Conservation (phyloP, 1,140 invertebrate genomes). For the Lysiphlebus fabarum region DNA sequence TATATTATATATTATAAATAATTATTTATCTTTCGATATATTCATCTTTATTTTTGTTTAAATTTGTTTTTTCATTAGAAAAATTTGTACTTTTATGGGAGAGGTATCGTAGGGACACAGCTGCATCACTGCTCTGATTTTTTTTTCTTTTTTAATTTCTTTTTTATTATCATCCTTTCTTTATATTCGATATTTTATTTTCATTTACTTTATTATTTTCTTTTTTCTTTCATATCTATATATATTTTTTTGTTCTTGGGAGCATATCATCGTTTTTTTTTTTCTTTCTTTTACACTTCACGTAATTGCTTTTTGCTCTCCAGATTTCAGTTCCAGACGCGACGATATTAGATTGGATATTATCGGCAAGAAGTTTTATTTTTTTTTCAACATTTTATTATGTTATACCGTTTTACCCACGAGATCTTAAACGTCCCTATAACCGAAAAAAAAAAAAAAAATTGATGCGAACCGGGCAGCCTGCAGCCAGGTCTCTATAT, state of each 20-base stretch:
- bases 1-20: conserved; percentile 19
- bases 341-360: conserved; percentile 27
- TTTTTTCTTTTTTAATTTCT: conserved; percentile 16
- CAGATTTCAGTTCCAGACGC: conserved; percentile 26
- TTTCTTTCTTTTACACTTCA: conserved; percentile 18
- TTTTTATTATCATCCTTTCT: conserved; percentile 1
- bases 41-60: conserved; percentile 44
- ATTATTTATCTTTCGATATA: conserved; percentile 30
- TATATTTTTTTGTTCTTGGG: conserved; percentile 12
- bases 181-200: conserved; percentile 10
- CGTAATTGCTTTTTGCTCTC: conserved; percentile 23
- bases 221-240: conserved; percentile 13
- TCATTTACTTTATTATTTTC: conserved; percentile 8
- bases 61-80: conserved; percentile 49
- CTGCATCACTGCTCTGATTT: conserved; percentile 30
- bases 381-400: not conserved
- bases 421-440: conserved; percentile 11
- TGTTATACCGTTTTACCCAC: not conserved
- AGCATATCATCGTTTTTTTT: conserved; percentile 9
- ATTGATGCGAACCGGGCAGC: conserved; percentile 20
- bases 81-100: conserved; percentile 56
- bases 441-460: conserved; percentile 13
- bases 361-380: conserved; percentile 15
- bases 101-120: conserved; percentile 50
- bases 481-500: conserved; percentile 24